These are phyloP conservation scores for Baryphthengus martii DNA, from an alignment of 2,113 vertebrate genomes.

Conservation along the genomic window DNA sequence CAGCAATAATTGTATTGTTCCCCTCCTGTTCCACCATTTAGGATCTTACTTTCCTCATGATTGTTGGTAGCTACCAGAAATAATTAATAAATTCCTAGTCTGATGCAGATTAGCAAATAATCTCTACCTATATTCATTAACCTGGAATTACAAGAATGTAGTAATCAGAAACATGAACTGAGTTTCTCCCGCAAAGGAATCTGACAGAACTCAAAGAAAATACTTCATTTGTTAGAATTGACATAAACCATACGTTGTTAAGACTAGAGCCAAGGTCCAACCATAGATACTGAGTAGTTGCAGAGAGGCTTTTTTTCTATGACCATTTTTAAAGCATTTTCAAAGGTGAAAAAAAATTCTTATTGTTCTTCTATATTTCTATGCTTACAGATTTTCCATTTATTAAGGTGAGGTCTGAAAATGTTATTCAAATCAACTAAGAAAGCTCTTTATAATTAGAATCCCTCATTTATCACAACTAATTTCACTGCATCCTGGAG, in stretches of 20 bases:
- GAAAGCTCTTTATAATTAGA: neutral
- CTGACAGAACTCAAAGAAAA: neutral
- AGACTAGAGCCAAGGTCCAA: neutral
- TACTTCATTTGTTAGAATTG: neutral
- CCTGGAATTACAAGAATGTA: neutral
- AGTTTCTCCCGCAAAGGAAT: neutral
- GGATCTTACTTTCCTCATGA: neutral
- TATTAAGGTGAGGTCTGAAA: neutral
- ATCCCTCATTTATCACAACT: neutral
- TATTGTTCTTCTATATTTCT: neutral
- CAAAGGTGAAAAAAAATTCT: neutral
- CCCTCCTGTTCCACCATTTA: neutral
- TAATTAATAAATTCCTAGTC: neutral
- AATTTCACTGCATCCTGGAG: neutral
- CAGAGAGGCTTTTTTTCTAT: neutral
- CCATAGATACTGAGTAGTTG: neutral
- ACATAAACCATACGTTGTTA: neutral
- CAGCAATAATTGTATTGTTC: neutral
- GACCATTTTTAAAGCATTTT: neutral
- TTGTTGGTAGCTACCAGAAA: neutral
- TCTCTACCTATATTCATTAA: neutral
- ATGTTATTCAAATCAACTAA: neutral
- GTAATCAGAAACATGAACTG: neutral
- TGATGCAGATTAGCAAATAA: neutral
- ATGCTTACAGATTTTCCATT: neutral